Base-by-base conservation (phyloP, 1,140 invertebrate genomes). In the Sinonovacula constricta region DNA sequence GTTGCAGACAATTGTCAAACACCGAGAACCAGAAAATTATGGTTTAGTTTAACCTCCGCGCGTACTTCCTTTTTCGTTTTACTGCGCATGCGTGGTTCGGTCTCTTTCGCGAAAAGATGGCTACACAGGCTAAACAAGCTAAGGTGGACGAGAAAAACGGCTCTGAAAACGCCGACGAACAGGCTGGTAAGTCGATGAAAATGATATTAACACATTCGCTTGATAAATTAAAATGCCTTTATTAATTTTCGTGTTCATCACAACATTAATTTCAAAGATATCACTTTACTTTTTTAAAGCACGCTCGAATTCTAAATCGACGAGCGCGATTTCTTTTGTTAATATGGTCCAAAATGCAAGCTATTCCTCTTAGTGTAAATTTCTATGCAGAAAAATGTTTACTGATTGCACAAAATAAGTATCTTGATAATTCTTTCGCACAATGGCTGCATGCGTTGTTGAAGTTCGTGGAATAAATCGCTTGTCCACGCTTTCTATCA, bases 31-130 rank as follows among this genome's bases (percentile, higher is more conserved):
- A 45, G 39, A 45, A 45, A 10, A 10, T 45, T 45, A 45, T 45
- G 39, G 7, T 45, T 45, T 45, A 45, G 39, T 7, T 10, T 45
- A 10, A 10, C 39, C 39, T 45, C 39, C 39, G 39, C 39, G 39
- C 39, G 39, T 18, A 45, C 39, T 45, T 45, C 39, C 39, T 45
- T 45, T 45, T 45, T 45, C 39, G 22, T 63, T 31, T 28, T 14
- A 33, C n/a, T 33, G 72, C 72, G 72, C 72, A 75, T 75, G 72
- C 72, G 31, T 34, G 30, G 2, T 56, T 56, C 62, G 56, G 56
- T 70, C 77, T 70, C 68, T 79, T 70, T 70, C 77, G 77, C 67
- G 67, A 70, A 79, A 79, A 79, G 45, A 70, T 81, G 80, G 74
- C 75, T 71, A 81, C 53, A 39, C 63, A 63, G 53, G 69, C 68